Conservation (phyloP, 2,113 vertebrate genomes). For the Pelobates fuscus region DNA sequence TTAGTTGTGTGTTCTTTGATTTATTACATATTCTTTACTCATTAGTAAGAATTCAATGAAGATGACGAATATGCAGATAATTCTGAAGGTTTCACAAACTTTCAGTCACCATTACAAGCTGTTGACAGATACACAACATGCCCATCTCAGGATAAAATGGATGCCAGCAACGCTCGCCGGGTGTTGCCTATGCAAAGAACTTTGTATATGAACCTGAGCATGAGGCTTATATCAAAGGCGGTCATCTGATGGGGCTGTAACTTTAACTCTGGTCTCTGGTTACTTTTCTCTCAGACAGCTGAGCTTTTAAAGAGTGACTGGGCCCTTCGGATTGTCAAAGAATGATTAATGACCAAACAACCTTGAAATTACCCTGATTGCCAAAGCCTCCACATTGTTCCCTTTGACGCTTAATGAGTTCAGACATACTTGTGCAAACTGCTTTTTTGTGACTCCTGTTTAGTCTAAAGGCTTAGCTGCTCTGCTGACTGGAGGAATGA, state of each 20-base stretch:
- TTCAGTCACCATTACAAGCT: too few relatives aligned
- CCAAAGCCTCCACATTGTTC: constrained; percentile 42
- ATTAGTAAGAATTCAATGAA: too few relatives aligned
- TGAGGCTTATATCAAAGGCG: constrained; percentile 23
- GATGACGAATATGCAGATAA: too few relatives aligned
- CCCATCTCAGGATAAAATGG: neutral
- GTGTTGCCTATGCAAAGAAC: neutral
- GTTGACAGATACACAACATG: too few relatives aligned
- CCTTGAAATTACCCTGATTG: constrained; percentile 30
- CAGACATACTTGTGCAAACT: constrained; percentile 43
- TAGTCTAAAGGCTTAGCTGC: constrained; percentile 33
- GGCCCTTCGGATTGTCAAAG: constrained; percentile 51
- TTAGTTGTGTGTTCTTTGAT: too few relatives aligned
- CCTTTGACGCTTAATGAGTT: constrained; percentile 25
- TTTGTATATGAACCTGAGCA: neutral
- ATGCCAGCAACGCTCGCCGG: neutral
- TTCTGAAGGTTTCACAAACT: too few relatives aligned
- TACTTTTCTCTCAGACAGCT: constrained; percentile 14
- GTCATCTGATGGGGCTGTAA: constrained; percentile 38
- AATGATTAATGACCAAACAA: constrained; percentile 56
- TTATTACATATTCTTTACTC: too few relatives aligned
- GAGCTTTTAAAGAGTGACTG: constrained; percentile 21
- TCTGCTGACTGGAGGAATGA: constrained; percentile 15
- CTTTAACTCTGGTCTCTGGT: constrained; percentile 33
- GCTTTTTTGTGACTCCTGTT: neutral